Evolutionary conservation across 2,113 vertebrate species (phyloP).

Genomic region (Ramphastos sulfuratus): DNA sequence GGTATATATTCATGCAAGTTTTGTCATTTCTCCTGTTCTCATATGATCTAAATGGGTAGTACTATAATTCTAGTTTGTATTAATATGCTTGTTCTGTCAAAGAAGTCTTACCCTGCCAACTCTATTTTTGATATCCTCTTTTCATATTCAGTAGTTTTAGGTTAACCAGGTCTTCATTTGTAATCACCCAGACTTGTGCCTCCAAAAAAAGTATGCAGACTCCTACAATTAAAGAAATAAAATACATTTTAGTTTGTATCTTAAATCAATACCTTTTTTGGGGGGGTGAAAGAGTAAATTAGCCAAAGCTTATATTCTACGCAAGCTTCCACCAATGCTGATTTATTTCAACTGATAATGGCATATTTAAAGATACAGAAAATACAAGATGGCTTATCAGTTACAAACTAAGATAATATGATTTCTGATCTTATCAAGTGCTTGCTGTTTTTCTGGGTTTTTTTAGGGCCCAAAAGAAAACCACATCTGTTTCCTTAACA

Average conservation of each 20-base stretch:
- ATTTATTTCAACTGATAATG: background rate
- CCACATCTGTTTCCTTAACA: constrained; percentile 91
- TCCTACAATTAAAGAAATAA: background rate
- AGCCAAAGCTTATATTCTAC: background rate
- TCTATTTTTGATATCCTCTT: background rate
- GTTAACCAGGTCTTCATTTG: background rate
- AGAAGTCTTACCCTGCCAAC: background rate
- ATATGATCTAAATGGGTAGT: background rate
- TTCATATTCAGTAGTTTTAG: background rate
- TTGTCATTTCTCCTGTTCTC: background rate
- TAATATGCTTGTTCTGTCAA: background rate
- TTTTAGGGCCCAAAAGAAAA: constrained; percentile 92
- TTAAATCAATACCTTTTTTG: background rate
- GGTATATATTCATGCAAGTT: background rate
- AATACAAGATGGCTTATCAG: accelerated
- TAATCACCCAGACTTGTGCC: background rate
- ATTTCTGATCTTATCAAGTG: background rate
- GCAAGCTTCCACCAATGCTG: background rate
- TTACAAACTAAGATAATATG: background rate
- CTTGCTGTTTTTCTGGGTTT: background rate
- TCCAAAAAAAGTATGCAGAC: background rate
- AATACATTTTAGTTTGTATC: background rate
- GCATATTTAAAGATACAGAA: background rate
- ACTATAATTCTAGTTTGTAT: background rate
- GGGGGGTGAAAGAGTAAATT: background rate